Percentiles rank a stretch among this genome's conserved stretches.
phyloP scores from a whole-genome alignment of 2,888 invertebrate genomes.

The Flexamia atlantica region DNA sequence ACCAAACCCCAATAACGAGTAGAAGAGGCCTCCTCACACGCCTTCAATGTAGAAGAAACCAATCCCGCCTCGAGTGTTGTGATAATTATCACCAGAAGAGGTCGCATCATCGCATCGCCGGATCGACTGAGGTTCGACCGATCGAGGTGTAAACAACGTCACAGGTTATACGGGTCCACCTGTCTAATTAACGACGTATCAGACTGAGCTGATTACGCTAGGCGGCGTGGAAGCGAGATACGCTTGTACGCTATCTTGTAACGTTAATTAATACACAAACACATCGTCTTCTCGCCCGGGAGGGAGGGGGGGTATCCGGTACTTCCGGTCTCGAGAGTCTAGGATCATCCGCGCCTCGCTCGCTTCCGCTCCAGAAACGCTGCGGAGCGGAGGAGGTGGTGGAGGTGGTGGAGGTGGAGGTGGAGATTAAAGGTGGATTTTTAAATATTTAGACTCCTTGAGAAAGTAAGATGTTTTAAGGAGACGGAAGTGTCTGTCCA shows the following conservation, averaged over 20 bases:
- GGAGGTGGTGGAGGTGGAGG: too few species aligned
- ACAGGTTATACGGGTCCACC: constrained; percentile 41
- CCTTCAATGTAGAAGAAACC: too few species aligned
- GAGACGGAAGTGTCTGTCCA: too few species aligned
- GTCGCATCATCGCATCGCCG: neutral
- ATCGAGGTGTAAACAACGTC: constrained; percentile 29
- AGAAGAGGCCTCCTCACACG: too few species aligned
- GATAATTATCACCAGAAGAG: neutral
- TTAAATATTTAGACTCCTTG: too few species aligned
- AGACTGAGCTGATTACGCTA: constrained; percentile 30
- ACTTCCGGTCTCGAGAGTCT: constrained; percentile 35
- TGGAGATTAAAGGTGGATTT: too few species aligned
- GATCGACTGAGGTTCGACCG: constrained; percentile 15
- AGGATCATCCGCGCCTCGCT: constrained; percentile 18
- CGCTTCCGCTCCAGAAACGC: constrained; percentile 38
- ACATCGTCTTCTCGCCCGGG: constrained; percentile 20
- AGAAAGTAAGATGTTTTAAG: too few species aligned
- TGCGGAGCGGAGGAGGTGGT: neutral
- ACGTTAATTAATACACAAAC: constrained; percentile 40
- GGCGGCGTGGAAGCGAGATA: constrained; percentile 29
- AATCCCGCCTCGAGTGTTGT: too few species aligned
- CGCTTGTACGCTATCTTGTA: constrained; percentile 37
- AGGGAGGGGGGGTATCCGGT: constrained; percentile 4
- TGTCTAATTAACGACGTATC: constrained; percentile 31
- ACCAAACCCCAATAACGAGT: too few species aligned